Evolutionary conservation across 2,113 vertebrate genomes (phyloP).

Genomic region (Lasiurus borealis): DNA sequence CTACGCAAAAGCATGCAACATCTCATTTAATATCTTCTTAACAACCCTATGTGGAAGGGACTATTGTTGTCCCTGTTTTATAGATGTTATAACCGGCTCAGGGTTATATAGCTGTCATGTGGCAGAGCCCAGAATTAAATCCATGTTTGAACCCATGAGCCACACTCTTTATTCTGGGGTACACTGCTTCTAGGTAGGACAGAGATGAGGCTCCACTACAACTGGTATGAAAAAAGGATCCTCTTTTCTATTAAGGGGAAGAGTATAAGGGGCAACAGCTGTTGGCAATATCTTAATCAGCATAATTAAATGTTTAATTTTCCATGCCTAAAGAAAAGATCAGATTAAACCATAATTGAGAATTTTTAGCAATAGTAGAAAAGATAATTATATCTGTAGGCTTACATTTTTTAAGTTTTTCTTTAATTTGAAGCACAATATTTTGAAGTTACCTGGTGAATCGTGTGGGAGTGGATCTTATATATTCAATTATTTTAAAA

Average conservation of each 20-base stretch:
- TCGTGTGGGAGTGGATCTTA: background rate
- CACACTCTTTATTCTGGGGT: background rate
- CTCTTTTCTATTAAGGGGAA: background rate
- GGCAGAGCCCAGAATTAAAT: background rate
- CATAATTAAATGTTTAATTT: slow-evolving; percentile 43
- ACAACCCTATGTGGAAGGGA: background rate
- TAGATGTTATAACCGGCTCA: background rate
- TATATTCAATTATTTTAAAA: slow-evolving; percentile 46
- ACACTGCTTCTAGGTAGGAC: background rate
- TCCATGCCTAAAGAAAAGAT: slow-evolving; percentile 43
- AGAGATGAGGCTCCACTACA: background rate
- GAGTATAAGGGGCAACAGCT: background rate
- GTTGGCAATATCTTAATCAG: slow-evolving; percentile 24
- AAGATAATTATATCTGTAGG: slow-evolving; percentile 53
- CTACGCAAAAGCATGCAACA: background rate
- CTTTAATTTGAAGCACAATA: slow-evolving; percentile 24
- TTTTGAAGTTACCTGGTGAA: slow-evolving; percentile 45
- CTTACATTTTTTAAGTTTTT: slow-evolving; percentile 52
- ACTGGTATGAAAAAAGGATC: background rate
- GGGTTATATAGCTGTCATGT: background rate
- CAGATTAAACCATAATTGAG: slow-evolving; percentile 51
- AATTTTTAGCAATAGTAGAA: slow-evolving; percentile 53
- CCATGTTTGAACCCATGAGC: background rate
- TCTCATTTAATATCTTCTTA: background rate
- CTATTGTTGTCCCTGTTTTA: background rate